Evolutionary conservation across 2,888 invertebrate genomes (phyloP).

Genomic region (Limnephilus auricula): DNA sequence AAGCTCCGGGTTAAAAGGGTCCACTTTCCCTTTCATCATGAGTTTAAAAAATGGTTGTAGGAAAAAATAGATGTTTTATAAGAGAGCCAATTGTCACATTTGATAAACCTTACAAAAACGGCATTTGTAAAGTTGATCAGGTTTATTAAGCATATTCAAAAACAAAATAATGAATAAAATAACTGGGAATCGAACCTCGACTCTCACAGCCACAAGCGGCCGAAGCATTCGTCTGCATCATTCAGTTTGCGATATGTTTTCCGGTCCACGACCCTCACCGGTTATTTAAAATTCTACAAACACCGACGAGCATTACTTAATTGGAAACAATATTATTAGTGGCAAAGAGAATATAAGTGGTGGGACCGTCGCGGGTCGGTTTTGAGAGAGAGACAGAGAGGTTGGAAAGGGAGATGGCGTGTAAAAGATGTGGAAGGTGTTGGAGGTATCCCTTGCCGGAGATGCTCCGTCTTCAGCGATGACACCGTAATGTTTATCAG

Average conservation of each 20-base stretch:
- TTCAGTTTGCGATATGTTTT: not conserved
- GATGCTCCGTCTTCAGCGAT: conserved; percentile 7
- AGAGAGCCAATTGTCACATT: not conserved
- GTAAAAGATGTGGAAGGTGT: not conserved
- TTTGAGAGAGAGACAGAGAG: not conserved
- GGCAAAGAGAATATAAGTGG: not conserved
- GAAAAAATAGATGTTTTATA: no score
- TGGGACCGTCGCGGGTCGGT: not conserved
- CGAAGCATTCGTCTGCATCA: not conserved
- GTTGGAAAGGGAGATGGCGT: not conserved
- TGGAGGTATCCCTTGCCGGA: conserved; percentile 17
- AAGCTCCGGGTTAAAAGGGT: no score
- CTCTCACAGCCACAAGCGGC: not conserved
- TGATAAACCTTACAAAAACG: no score
- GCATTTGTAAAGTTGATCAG: no score
- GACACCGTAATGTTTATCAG: not conserved
- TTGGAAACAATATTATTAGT: not conserved
- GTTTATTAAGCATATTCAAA: no score
- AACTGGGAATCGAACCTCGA: not conserved
- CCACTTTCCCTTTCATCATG: no score
- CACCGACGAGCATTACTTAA: not conserved
- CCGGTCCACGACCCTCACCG: not conserved
- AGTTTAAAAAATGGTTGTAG: no score
- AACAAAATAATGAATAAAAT: not conserved
- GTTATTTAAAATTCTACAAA: not conserved